phyloP scores from a whole-genome alignment of 2,888 invertebrate genomes.

The Lasioglossum marginatum region DNA sequence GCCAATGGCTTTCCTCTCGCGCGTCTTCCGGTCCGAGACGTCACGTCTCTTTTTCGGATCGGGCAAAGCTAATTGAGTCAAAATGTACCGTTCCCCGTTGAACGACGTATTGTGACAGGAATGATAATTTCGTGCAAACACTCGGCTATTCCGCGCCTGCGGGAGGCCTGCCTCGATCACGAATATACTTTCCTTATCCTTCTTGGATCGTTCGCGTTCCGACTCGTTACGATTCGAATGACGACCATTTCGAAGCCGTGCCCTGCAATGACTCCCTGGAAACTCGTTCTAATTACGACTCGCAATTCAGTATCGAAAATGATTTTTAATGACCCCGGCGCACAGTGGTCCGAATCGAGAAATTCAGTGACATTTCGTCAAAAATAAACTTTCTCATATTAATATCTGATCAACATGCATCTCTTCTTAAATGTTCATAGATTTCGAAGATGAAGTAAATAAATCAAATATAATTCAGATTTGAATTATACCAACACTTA shows the following conservation, averaged over 20 bases:
- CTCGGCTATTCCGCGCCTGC: constrained; percentile 72
- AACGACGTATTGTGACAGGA: constrained; percentile 70
- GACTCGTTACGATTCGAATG: constrained; percentile 65
- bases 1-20: constrained; percentile 32
- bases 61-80: constrained; percentile 55
- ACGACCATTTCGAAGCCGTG: constrained; percentile 50
- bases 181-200: constrained; percentile 52
- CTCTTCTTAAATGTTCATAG: too few relatives aligned
- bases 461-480: too few relatives aligned
- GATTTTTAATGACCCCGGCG: too few relatives aligned
- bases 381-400: too few relatives aligned
- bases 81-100: constrained; percentile 44
- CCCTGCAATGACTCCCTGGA: too few relatives aligned
- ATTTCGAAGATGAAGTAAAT: too few relatives aligned
- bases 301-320: too few relatives aligned
- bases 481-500: too few relatives aligned
- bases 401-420: too few relatives aligned
- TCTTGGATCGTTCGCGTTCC: constrained; percentile 36
- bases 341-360: too few relatives aligned
- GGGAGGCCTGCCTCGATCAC: constrained; percentile 71
- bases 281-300: too few relatives aligned
- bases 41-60: constrained; percentile 41
- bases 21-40: constrained; percentile 42
- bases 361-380: too few relatives aligned
- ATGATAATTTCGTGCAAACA: constrained; percentile 71